Evolutionary conservation across 2,888 invertebrate species (phyloP).

Genomic region (Augiades crinisus): DNA sequence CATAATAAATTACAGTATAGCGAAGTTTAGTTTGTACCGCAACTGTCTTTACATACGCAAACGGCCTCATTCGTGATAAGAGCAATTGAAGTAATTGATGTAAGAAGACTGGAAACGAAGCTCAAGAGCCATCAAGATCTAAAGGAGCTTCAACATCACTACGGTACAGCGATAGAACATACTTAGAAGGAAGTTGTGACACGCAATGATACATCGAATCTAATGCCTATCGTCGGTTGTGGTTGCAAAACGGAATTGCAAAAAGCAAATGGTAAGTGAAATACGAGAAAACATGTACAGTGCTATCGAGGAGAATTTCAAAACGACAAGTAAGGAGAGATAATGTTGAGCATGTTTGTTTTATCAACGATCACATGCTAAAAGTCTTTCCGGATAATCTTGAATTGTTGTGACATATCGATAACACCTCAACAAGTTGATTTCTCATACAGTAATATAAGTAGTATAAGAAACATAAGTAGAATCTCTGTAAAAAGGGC

Average conservation of each 20-base stretch:
- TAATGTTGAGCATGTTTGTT: too few relatives aligned
- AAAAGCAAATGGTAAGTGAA: not conserved
- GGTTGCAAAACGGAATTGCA: constrained; percentile 2
- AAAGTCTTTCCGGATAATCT: too few relatives aligned
- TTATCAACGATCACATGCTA: too few relatives aligned
- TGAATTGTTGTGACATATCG: too few relatives aligned
- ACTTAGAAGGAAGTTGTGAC: not conserved
- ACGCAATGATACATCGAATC: not conserved
- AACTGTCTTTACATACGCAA: not conserved
- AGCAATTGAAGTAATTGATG: constrained; percentile 58
- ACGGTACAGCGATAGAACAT: too few relatives aligned
- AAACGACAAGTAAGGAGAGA: not conserved
- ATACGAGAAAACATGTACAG: not conserved
- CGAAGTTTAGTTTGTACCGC: not conserved
- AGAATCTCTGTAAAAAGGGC: too few relatives aligned
- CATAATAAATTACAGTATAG: too few relatives aligned
- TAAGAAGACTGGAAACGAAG: constrained; percentile 41
- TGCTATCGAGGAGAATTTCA: not conserved
- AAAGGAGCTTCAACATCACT: too few relatives aligned
- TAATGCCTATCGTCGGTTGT: not conserved
- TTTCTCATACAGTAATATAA: too few relatives aligned
- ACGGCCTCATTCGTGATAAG: constrained; percentile 50
- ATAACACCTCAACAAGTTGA: too few relatives aligned
- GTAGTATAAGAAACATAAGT: too few relatives aligned
- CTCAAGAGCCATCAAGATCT: constrained; percentile 47